Evolutionary conservation across 2,888 invertebrate genomes (phyloP), one percentile per base, ranked within the genome.

Genomic region (Lochmaea crataegi): DNA sequence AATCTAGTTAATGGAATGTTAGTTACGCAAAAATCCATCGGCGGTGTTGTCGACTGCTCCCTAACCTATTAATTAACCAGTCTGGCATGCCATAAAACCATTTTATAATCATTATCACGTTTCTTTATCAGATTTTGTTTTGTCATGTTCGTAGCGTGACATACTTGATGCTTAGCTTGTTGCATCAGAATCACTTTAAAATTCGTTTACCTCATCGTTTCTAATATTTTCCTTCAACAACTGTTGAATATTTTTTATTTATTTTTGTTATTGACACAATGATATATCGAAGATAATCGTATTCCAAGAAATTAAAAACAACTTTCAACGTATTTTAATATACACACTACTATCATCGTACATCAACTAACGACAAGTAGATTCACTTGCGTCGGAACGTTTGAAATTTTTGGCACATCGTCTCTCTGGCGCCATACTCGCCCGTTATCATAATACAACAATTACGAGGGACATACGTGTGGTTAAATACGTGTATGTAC

Each of bases 51-150:
- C 60, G 9, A 9, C 3, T 38, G 32, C 18, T n/a, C 32, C 12
- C 32, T 38, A 38, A 38, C 57, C 57, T 57, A 57, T 12, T 57
- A 57, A 57, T 57, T 38, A 38, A 38, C 16, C 32, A n/a, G 38
- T 6, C 38, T 32, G 38, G 16, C 60, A 38, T 60, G 38, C 60
- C 60, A 38, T 38, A 38, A 60, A 16, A 32, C 38, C 32, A 38
- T 60, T 60, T 60, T 58, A 58, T 58, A 26, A 58, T 58, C 58
- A 26, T 58, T 58, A 58, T 58, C 58, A 58, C 58, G 58, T 58
- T 58, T 26, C 26, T 58, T 32, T 60, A 60, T 60, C 60, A 38
- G 60, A 60, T 38, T 60, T 38, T 60, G n/a, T 60, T 60, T 38
- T 12, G 32, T 60, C 32, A 9, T 38, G 60, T 38, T 7, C 32